These are phyloP conservation scores for Oryzias sinensis DNA, from an alignment of 2,797 vertebrate species.

Conservation along the genomic window DNA sequence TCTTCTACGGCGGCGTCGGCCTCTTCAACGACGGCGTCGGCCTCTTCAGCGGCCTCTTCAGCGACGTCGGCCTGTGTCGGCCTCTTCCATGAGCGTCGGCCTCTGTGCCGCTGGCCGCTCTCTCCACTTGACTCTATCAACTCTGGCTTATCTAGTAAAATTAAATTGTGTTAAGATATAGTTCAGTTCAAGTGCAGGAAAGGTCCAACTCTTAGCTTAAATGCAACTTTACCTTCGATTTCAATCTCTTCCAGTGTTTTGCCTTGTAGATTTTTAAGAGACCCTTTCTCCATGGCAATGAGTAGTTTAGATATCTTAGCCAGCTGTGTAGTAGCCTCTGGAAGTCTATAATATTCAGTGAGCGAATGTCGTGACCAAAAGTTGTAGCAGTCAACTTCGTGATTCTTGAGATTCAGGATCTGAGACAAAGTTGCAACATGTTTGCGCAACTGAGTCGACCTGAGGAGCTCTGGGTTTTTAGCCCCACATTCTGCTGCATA, in stretches of 20 bases:
- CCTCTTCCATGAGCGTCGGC: no score
- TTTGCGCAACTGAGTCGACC: constrained; percentile 31
- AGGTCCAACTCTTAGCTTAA: neutral
- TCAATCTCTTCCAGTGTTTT: constrained; percentile 12
- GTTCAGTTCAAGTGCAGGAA: neutral
- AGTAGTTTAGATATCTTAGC: constrained; percentile 17
- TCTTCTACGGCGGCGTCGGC: neutral
- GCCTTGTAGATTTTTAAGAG: constrained; percentile 1
- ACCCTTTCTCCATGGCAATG: constrained; percentile 11
- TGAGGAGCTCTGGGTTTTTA: constrained; percentile 29
- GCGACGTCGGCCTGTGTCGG: no score
- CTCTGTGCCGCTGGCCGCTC: neutral
- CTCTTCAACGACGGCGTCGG: neutral
- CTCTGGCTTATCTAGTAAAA: constrained; percentile 4
- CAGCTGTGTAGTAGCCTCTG: constrained; percentile 16
- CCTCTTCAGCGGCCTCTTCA: no score
- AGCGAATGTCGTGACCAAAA: constrained; percentile 22
- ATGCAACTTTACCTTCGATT: constrained; percentile 7
- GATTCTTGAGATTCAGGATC: constrained; percentile 43
- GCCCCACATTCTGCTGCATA: constrained; percentile 29
- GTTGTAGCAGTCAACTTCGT: constrained; percentile 40
- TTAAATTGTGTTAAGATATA: neutral
- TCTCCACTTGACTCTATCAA: neutral
- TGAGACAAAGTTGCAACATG: constrained; percentile 42
- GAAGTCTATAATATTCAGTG: constrained; percentile 23